A percentile compares a stretch with the other conserved stretches of the same genome.
Conservation (phyloP, 2,113 vertebrate genomes). For the Myocastor coypus region DNA sequence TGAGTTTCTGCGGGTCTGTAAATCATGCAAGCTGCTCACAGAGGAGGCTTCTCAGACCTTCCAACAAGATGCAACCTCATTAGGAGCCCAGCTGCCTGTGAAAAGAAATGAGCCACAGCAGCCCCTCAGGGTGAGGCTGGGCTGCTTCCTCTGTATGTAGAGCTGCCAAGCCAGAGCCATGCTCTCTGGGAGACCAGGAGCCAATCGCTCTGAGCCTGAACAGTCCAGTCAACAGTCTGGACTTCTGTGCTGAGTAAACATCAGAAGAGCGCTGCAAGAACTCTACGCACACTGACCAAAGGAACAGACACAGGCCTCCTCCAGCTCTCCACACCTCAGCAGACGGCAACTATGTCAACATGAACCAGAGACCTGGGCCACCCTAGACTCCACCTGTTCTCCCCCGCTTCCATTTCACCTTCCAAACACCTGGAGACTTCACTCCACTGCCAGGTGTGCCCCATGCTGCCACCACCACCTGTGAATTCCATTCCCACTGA, state of each 20-base stretch:
- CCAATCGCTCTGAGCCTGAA: background rate
- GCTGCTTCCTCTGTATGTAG: background rate
- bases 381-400: too few relatives aligned
- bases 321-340: background rate
- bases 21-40: slow-evolving; percentile 2
- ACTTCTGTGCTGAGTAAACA: background rate
- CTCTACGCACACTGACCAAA: background rate
- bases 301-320: background rate
- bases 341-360: too few relatives aligned
- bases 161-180: background rate
- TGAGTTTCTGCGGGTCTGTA: background rate
- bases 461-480: background rate
- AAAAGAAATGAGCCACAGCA: slow-evolving; percentile 19
- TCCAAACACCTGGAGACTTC: background rate
- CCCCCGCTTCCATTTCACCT: background rate
- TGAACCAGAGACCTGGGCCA: background rate
- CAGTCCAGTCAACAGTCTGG: background rate
- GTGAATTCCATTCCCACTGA: background rate
- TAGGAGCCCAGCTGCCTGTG: slow-evolving; percentile 41
- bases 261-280: background rate
- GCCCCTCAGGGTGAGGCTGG: background rate
- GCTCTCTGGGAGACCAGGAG: background rate
- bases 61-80: slow-evolving; percentile 53
- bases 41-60: slow-evolving; percentile 47
- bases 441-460: background rate